phyloP scores from a whole-genome alignment of 2,888 invertebrate species.

The Epistrophe grossulariae region DNA sequence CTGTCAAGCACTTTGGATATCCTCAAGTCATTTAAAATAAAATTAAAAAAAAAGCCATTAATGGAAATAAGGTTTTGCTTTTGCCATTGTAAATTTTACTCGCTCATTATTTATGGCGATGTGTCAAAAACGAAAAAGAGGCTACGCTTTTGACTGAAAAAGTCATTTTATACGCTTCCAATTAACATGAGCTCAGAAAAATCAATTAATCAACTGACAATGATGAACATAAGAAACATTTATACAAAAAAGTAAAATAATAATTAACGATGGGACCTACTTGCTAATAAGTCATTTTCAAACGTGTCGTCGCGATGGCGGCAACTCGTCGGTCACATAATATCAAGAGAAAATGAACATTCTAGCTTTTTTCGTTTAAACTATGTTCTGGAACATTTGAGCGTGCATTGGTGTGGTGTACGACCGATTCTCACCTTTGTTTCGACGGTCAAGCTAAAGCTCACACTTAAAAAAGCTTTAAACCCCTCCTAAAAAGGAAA shows the following conservation, averaged over 20 bases:
- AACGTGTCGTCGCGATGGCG: background rate
- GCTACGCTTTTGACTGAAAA: constrained; percentile 23
- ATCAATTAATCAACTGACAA: constrained; percentile 66
- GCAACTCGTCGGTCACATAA: too few species aligned
- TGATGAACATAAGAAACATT: constrained; percentile 19
- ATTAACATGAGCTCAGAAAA: constrained; percentile 38
- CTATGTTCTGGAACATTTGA: too few species aligned
- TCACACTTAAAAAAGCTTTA: too few species aligned
- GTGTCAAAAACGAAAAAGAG: constrained; percentile 36
- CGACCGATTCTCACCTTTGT: too few species aligned
- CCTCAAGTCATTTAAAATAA: constrained; percentile 52
- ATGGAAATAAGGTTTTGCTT: constrained; percentile 3
- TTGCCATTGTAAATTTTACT: constrained; percentile 36
- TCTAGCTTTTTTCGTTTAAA: too few species aligned
- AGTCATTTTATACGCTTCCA: constrained; percentile 35
- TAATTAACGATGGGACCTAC: constrained; percentile 46
- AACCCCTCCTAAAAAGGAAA: too few species aligned
- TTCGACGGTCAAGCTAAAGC: too few species aligned
- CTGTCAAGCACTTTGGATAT: constrained; percentile 64
- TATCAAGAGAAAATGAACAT: background rate
- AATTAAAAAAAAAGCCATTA: constrained; percentile 32
- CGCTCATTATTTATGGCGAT: constrained; percentile 66
- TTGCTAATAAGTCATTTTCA: constrained; percentile 61
- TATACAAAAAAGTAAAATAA: background rate
- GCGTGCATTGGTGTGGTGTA: too few species aligned